A percentile compares a stretch with the other conserved stretches of the same genome.
These are phyloP conservation scores for Rhynchotus rufescens DNA, from an alignment of 2,797 vertebrate genomes.

Conservation along the genomic window DNA sequence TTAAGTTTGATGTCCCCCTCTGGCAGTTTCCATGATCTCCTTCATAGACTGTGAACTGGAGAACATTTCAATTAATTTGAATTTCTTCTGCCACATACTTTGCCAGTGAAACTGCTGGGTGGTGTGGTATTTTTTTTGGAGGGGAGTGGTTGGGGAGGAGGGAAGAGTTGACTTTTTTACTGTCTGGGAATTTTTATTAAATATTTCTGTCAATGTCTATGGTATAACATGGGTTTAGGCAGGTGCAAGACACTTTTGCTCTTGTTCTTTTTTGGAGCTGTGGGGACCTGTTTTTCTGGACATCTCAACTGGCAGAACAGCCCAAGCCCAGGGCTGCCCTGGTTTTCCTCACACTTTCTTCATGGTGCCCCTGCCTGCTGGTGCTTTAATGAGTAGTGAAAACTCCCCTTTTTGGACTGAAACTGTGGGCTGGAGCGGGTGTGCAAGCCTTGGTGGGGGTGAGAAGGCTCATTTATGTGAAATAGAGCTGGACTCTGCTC, in stretches of 20 bases:
- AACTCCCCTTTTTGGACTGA: background rate
- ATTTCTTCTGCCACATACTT: background rate
- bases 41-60: background rate
- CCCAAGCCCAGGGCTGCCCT: too few species aligned
- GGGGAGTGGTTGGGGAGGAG: too few species aligned
- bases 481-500: background rate
- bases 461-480: background rate
- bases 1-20: background rate
- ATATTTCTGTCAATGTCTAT: background rate
- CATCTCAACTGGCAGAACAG: too few species aligned
- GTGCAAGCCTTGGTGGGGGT: accelerated
- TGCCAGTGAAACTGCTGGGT: background rate
- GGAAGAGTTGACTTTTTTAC: too few species aligned
- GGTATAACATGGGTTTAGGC: background rate
- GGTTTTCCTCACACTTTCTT: accelerated
- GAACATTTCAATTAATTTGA: background rate
- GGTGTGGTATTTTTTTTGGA: too few species aligned
- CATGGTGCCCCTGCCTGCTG: background rate
- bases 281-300: too few species aligned
- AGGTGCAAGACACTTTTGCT: background rate
- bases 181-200: background rate
- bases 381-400: background rate
- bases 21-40: background rate
- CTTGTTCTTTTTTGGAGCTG: too few species aligned
- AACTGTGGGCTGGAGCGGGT: accelerated